Conservation (phyloP, 37 sponge, comb jelly and placozoan genomes). For the Tethya wilhelma region DNA sequence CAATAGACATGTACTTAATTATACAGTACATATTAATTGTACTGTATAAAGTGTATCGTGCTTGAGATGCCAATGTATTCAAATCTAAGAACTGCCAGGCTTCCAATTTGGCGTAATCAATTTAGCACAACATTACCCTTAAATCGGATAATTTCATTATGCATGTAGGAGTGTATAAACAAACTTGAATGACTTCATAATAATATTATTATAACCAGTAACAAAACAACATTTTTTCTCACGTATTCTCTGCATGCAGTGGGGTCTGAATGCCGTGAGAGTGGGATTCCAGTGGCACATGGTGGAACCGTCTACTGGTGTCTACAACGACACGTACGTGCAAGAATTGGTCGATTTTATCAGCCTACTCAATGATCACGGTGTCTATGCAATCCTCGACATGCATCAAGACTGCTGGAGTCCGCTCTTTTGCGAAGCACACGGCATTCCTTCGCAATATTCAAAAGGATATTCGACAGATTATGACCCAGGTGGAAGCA, state of each 20-base stretch:
- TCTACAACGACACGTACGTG: slow-evolving; percentile 38
- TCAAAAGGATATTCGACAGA: slow-evolving; percentile 22
- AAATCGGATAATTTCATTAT: too few relatives aligned
- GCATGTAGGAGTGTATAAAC: too few relatives aligned
- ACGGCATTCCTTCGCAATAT: slow-evolving; percentile 35
- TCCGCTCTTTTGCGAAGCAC: slow-evolving; percentile 31
- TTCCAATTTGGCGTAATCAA: too few relatives aligned
- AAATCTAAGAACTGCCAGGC: too few relatives aligned
- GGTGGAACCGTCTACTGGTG: slow-evolving; percentile 29
- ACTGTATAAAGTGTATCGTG: too few relatives aligned
- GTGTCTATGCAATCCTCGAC: slow-evolving; percentile 43
- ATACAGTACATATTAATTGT: too few relatives aligned
- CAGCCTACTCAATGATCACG: slow-evolving; percentile 13
- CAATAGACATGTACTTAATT: background rate
- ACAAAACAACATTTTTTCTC: background rate
- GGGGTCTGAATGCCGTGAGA: slow-evolving; percentile 49
- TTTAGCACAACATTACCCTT: background rate
- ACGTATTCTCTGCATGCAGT: too few relatives aligned
- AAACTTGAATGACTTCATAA: too few relatives aligned
- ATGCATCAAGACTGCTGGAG: slow-evolving; percentile 61
- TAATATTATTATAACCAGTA: too few relatives aligned
- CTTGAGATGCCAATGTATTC: too few relatives aligned
- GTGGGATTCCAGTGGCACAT: slow-evolving; percentile 56
- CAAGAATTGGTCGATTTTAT: slow-evolving; percentile 31
- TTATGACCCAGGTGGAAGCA: slow-evolving; percentile 19